phyloP scores from a whole-genome alignment of 2,888 invertebrate genomes.

The Himalopsyche anomala region DNA sequence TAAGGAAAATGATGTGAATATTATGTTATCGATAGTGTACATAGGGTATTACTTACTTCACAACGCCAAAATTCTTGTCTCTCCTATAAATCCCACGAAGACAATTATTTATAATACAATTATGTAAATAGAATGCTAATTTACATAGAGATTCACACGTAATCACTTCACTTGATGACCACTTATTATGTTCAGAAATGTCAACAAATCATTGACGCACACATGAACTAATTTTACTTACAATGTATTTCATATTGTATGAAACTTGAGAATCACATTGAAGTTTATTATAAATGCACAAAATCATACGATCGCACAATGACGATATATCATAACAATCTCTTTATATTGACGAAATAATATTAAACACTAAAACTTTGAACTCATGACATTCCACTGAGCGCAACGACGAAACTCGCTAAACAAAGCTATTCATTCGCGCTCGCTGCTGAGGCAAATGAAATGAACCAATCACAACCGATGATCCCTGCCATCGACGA shows the following conservation, averaged over 20 bases:
- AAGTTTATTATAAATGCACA: too few relatives aligned
- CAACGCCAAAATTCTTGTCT: not conserved
- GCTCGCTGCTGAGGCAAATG: not conserved
- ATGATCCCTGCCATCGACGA: conserved; percentile 1
- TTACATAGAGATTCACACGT: conserved; percentile 40
- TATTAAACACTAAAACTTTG: not conserved
- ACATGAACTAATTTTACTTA: not conserved
- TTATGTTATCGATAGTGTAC: not conserved
- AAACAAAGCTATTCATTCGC: not conserved
- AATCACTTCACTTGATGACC: conserved; percentile 29
- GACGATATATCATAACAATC: too few relatives aligned
- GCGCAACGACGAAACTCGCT: conserved; percentile 1
- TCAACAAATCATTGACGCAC: conserved; percentile 36
- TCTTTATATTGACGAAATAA: not conserved
- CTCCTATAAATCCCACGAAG: not conserved
- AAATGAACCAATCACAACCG: conserved; percentile 34
- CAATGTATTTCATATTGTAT: conserved; percentile 11
- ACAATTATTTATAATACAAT: not conserved
- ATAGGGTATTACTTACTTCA: conserved; percentile 23
- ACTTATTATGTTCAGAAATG: conserved; percentile 25
- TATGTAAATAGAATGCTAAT: conserved; percentile 23
- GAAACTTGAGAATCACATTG: not conserved
- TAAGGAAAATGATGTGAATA: conserved; percentile 25
- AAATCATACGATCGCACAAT: too few relatives aligned
- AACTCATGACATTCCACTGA: conserved; percentile 16